Base-by-base conservation (phyloP, 2,888 invertebrate genomes). In the Cyclophora albipunctata region DNA sequence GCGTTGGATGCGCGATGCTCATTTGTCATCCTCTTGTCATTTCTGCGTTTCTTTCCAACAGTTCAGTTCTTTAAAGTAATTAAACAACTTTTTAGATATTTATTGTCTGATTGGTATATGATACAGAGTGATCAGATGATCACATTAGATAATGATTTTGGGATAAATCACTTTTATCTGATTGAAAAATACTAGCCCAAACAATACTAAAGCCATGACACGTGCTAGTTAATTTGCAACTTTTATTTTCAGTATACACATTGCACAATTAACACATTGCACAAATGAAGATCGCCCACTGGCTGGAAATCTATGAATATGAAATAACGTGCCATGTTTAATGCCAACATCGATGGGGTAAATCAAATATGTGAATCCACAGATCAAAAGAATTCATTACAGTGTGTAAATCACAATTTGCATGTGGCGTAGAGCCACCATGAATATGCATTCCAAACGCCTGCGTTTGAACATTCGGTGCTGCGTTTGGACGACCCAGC, bases 301-400 rank as follows among this genome's bases (percentile, higher is more conserved):
- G 20, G 67, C 62, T 58, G 70, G 71, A 73, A 80, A 82, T 83
- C 87, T 86, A 87, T 88, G 87, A 87, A 88, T 87, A 87, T 74
- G 70, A 80, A 86, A 85, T 83, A 62, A 78, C 75, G 73, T 75
- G 81, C 84, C 81, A 81, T 81, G 81, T 75, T 81, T 78, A 75
- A 78, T 75, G 71, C 76, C 71, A 71, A 80, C 83, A 79, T 83
- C 78, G 85, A 84, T 82, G 82, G 86, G 83, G 81, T 83, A 87
- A 88, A 87, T 87, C 88, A 87, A 87, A 88, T 87, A 87, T 86
- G 78, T 82, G 87, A 84, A 86, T 86, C 78, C 82, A 79, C 85
- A 88, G 87, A 88, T 88, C 88, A 88, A 88, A 88, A 88, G 88
- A 88, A 88, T 88, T 86, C 86, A 88, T 88, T 88, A 88, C 86